Evolutionary conservation across 2,113 vertebrate genomes (phyloP).

Genomic region (Oriolus oriolus): DNA sequence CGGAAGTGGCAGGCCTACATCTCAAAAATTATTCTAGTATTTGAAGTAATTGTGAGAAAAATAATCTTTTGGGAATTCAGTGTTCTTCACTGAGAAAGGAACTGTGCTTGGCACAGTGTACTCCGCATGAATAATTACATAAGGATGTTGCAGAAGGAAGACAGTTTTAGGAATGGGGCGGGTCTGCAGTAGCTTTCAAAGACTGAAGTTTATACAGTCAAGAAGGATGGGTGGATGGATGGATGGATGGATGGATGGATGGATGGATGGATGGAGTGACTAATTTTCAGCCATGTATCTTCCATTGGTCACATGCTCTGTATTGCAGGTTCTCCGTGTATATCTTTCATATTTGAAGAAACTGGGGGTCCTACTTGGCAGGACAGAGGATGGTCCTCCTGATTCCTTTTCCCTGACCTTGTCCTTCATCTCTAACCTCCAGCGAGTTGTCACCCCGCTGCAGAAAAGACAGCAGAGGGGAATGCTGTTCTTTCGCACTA

Average conservation of each 20-base stretch:
- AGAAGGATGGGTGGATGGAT: neutral
- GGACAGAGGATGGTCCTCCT: neutral
- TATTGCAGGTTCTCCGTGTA: constrained; percentile 73
- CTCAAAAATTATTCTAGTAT: neutral
- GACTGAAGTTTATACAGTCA: neutral
- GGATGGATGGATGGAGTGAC: neutral
- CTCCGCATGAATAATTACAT: neutral
- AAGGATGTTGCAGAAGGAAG: neutral
- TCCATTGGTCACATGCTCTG: neutral
- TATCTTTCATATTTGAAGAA: constrained; percentile 74
- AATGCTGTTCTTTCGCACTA: constrained; percentile 76
- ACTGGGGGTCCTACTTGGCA: constrained; percentile 76
- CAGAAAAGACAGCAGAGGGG: constrained; percentile 65
- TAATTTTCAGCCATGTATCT: neutral
- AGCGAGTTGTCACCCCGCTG: constrained; percentile 69
- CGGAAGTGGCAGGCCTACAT: neutral
- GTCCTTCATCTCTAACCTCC: constrained; percentile 82
- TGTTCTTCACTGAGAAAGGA: neutral
- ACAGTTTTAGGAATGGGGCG: neutral
- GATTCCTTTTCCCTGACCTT: constrained; percentile 71
- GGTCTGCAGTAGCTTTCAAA: neutral
- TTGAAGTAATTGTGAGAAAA: neutral
- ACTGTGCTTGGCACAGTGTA: neutral
- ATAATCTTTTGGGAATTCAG: neutral
- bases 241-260: neutral